phyloP scores from a whole-genome alignment of 1,140 invertebrate species.

The Antheraea pernyi region DNA sequence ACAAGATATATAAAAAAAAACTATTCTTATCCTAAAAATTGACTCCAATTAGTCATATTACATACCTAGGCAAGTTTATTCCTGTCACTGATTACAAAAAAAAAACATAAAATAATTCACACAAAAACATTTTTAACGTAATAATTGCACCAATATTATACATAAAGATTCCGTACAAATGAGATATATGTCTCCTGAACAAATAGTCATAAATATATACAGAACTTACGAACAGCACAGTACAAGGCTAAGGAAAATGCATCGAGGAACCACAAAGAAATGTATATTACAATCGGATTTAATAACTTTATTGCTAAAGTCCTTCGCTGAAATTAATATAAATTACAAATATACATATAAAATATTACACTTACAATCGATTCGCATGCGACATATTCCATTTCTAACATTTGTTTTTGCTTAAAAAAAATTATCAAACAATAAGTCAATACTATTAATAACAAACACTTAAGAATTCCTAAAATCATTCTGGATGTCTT shows the following conservation, averaged over 20 bases:
- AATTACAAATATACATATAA: conserved; percentile 17
- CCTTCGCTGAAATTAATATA: conserved; percentile 13
- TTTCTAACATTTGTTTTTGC: no score
- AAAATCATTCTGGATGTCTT: no score
- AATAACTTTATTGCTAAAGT: conserved; percentile 10
- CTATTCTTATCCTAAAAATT: conserved; percentile 29
- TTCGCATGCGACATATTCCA: neutral
- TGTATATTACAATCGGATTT: conserved; percentile 6
- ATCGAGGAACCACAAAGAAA: conserved; percentile 51
- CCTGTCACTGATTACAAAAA: conserved; percentile 11
- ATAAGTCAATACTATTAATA: no score
- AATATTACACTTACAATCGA: conserved; percentile 16
- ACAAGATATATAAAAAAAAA: conserved; percentile 16
- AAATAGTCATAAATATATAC: neutral
- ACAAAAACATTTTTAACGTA: conserved; percentile 9
- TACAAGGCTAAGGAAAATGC: conserved; percentile 45
- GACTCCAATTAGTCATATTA: conserved; percentile 19
- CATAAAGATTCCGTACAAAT: conserved; percentile 10
- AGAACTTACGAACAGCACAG: conserved; percentile 1
- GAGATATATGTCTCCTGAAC: conserved; percentile 7
- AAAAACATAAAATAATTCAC: conserved; percentile 5
- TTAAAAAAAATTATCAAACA: no score
- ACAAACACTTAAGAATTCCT: no score
- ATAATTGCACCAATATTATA: conserved; percentile 6
- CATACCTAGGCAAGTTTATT: conserved; percentile 23